Conservation (phyloP, 2,888 invertebrate genomes). For the Beris chalybata region DNA sequence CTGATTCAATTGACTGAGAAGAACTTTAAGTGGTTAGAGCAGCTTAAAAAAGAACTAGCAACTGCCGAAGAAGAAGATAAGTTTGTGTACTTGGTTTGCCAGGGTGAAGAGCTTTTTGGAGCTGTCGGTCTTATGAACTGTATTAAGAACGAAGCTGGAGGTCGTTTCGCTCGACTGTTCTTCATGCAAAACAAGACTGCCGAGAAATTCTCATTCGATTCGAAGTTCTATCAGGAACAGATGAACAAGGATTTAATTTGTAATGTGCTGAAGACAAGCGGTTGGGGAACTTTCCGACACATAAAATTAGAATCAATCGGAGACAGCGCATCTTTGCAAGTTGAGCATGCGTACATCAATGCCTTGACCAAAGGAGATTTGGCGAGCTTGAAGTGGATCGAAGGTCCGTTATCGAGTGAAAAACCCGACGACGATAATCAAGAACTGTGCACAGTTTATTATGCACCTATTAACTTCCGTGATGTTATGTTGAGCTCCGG, state of each 20-base stretch:
- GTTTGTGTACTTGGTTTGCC: slow-evolving; percentile 70
- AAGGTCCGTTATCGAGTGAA: slow-evolving; percentile 74
- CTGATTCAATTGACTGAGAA: slow-evolving; percentile 70
- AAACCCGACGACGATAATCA: slow-evolving; percentile 52
- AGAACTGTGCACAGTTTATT: slow-evolving; percentile 85
- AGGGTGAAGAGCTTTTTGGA: slow-evolving; percentile 72
- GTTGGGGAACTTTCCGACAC: slow-evolving; percentile 89
- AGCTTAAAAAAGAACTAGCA: slow-evolving; percentile 73
- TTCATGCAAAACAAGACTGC: slow-evolving; percentile 69
- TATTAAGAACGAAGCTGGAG: slow-evolving; percentile 84
- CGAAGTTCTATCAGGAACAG: slow-evolving; percentile 65
- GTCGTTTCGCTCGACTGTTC: slow-evolving; percentile 71
- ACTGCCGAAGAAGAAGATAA: slow-evolving; percentile 63
- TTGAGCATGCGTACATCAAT: slow-evolving; percentile 95
- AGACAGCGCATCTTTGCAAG: slow-evolving; percentile 59
- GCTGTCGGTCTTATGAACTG: slow-evolving; percentile 89
- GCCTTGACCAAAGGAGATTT: slow-evolving; percentile 91
- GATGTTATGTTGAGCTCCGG: slow-evolving; percentile 98
- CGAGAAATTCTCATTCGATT: slow-evolving; percentile 63
- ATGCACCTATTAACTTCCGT: slow-evolving; percentile 95
- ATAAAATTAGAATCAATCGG: slow-evolving; percentile 63
- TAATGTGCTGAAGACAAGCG: slow-evolving; percentile 79
- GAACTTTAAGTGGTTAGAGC: slow-evolving; percentile 78
- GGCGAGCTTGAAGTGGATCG: slow-evolving; percentile 90
- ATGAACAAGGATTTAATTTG: slow-evolving; percentile 76